These are phyloP conservation scores for Acronicta alni DNA, from an alignment of 2,888 invertebrate species.

Conservation along the genomic window DNA sequence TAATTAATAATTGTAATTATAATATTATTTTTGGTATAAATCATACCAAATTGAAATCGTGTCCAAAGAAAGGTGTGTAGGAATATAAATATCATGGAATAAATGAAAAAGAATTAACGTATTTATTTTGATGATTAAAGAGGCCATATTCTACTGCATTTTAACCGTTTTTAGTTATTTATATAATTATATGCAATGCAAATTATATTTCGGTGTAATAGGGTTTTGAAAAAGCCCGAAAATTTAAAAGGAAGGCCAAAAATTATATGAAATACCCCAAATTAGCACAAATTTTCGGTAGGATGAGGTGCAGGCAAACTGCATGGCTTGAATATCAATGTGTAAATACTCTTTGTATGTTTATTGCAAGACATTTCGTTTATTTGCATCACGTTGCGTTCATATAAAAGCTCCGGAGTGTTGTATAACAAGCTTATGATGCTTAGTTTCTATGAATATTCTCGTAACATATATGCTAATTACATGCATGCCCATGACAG, in stretches of 20 bases:
- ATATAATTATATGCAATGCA: slow-evolving; percentile 58
- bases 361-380: slow-evolving; percentile 33
- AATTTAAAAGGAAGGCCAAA: slow-evolving; percentile 67
- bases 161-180: slow-evolving; percentile 69
- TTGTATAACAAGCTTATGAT: neutral
- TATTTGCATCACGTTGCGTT: slow-evolving; percentile 37
- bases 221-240: slow-evolving; percentile 72
- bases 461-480: neutral
- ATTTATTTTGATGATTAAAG: slow-evolving; percentile 78
- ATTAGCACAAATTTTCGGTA: slow-evolving; percentile 76
- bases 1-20: slow-evolving; percentile 58
- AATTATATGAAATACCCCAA: slow-evolving; percentile 65
- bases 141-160: slow-evolving; percentile 79
- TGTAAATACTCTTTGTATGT: slow-evolving; percentile 62
- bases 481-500: no score
- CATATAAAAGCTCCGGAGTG: slow-evolving; percentile 10
- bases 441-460: neutral
- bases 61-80: slow-evolving; percentile 82
- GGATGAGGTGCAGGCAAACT: slow-evolving; percentile 62
- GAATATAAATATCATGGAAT: slow-evolving; percentile 68
- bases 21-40: slow-evolving; percentile 69
- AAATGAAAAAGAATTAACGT: slow-evolving; percentile 66
- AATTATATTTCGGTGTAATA: slow-evolving; percentile 46
- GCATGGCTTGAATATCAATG: slow-evolving; percentile 33
- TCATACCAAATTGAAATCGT: slow-evolving; percentile 78